Evolutionary conservation across 1,140 invertebrate genomes (phyloP), one percentile per base, ranked within the genome.

Genomic region (Hyles euphorbiae): DNA sequence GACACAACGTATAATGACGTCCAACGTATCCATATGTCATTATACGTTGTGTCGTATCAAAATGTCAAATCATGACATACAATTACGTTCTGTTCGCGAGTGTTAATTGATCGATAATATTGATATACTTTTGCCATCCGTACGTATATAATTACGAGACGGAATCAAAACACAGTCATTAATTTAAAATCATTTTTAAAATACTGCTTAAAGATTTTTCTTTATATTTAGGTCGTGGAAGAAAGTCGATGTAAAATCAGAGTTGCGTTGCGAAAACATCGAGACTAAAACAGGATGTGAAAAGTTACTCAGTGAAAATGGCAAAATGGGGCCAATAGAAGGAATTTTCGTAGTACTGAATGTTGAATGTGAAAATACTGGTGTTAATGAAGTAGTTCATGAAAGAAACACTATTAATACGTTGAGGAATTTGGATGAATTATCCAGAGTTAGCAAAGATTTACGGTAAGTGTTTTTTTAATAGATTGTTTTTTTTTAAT

Each of bases 281-380:
- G 12, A 48, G n/a, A 59, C 57, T 1, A 56, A 56, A 45, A 9
- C 55, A 33, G 57, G 50, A 12, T 59, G 62, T 53, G 44, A 3
- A 5, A 51, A 50, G 9, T 8, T 59, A 9, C n/a, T 64, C 10
- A 59, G 53, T 32, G 52, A 44, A n/a, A 58, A 45, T 34, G 45
- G 34, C 46, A 56, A 59, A 34, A 9, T 47, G n/a, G 56, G 47
- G 2, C n/a, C 43, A 34, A 12, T 64, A 3, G 47, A 55, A 8
- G 53, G 53, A n/a, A 47, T 64, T n/a, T 64, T 56, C 36, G 10
- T 64, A 32, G 22, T 64, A 8, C 32, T 45, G 8, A 43, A 53
- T 51, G n/a, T 9, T 45, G 34, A 53, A 33, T 32, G 44, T 9
- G n/a, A 33, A 12, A 34, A 47, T 11, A 46, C 7, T 9, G 44